Evolutionary conservation across 2,113 vertebrate species (phyloP), one percentile per base, ranked within the genome.

Genomic region (Poicephalus gulielmi): DNA sequence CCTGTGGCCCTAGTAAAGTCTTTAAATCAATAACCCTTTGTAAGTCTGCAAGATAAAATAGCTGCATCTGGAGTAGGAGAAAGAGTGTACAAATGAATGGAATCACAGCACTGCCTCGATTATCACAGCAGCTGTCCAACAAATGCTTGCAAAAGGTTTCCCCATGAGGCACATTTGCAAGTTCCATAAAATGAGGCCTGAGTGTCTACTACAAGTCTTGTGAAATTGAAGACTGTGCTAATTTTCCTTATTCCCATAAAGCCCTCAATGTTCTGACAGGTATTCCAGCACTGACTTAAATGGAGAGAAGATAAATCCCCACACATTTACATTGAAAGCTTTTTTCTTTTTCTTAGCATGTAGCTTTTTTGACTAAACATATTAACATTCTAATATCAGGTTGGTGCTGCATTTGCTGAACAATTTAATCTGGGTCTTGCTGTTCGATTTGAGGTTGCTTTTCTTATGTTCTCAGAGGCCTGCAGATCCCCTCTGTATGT

Each of bases 111-210:
- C 49, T 77, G 37, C 35, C 35, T 80, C 11, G 5, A 8, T 90
- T 90, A 83, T 47, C 73, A 39, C 96, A 92, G 83, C 2, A 9
- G 27, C 43, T 86, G 25, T 77, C 67, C 68, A 86, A 71, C 17
- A 86, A 91, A 50, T 25, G 10, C 20, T 86, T 88, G 15, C 30
- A 59, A 64, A 81, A 78, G 2, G 3, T 44, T 86, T 86, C 22
- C 52, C 57, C 46, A 86, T 81, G 64, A 90, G 55, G 64, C 35
- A 67, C 18, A 27, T 88, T 86, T 77, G 11, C 20, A 81, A 80
- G 30, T 35, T 86, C 73, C n/a, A 86, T 52, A 74, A 81, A 86
- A 94, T 44, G 64, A 28, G 27, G 5, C 27, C 82, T 77, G 69
- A 70, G 27, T 74, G 28, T 67, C 76, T 78, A 14, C 46, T 35